Conservation (phyloP, 2,888 invertebrate genomes). For the Cheilosia soror region DNA sequence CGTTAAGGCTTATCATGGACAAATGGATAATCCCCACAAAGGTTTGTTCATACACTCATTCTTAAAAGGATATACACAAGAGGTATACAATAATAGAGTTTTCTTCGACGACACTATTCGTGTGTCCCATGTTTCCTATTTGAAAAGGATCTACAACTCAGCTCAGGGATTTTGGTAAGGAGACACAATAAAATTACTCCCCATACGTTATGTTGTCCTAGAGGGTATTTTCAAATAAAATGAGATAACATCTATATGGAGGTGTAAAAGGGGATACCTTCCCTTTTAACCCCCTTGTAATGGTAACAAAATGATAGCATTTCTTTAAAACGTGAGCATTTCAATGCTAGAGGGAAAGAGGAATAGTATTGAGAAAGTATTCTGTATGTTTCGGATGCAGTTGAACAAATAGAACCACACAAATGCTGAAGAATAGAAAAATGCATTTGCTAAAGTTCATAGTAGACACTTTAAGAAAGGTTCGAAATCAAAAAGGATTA, state of each 20-base stretch:
- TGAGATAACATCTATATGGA: constrained; percentile 18
- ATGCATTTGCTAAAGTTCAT: too few species aligned
- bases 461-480: too few species aligned
- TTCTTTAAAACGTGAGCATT: not conserved
- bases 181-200: constrained; percentile 17
- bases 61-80: constrained; percentile 7
- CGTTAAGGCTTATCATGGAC: not conserved
- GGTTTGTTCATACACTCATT: not conserved
- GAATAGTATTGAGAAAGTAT: not conserved
- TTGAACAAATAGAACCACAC: too few species aligned
- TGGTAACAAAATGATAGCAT: not conserved
- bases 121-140: constrained; percentile 34
- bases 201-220: constrained; percentile 19
- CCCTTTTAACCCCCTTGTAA: not conserved
- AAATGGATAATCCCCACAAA: constrained; percentile 34
- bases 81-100: constrained; percentile 15
- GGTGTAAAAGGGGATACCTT: constrained; percentile 9
- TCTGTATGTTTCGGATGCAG: too few species aligned
- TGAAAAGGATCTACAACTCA: constrained; percentile 29
- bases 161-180: constrained; percentile 30
- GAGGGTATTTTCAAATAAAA: constrained; percentile 12
- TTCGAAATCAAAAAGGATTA: too few species aligned
- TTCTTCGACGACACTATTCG: constrained; percentile 16
- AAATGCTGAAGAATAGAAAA: too few species aligned
- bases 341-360: not conserved